These are phyloP conservation scores for Eutolmus rufibarbis DNA, from an alignment of 2,888 invertebrate species.

Conservation along the genomic window DNA sequence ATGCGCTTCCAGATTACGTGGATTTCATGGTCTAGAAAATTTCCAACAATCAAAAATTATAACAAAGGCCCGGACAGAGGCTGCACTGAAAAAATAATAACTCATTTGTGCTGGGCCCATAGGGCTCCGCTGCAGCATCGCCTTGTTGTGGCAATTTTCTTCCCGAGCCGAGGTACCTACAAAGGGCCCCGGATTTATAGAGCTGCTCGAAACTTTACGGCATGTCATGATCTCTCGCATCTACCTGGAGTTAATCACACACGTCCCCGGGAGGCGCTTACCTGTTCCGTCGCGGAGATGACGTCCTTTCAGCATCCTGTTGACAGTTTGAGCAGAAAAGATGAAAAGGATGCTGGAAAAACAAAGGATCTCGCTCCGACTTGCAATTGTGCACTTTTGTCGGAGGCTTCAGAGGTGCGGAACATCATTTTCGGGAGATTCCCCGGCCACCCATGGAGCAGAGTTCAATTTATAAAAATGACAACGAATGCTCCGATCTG, in stretches of 20 bases:
- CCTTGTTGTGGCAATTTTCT: constrained; percentile 17
- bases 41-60: constrained; percentile 27
- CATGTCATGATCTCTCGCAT: constrained; percentile 9
- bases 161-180: not conserved
- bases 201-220: constrained; percentile 31
- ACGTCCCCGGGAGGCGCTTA: not conserved
- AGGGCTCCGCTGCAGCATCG: not conserved
- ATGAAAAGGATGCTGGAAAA: constrained; percentile 24
- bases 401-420: not conserved
- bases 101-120: not conserved
- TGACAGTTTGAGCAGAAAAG: constrained; percentile 32
- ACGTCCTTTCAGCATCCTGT: constrained; percentile 3
- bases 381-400: constrained; percentile 22
- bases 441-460: constrained; percentile 42
- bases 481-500: not conserved
- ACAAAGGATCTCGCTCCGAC: not conserved
- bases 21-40: constrained; percentile 48
- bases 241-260: constrained; percentile 32
- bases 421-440: not conserved
- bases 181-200: constrained; percentile 1
- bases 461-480: constrained; percentile 47
- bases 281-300: not conserved
- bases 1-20: constrained; percentile 46
- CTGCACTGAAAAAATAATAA: constrained; percentile 14
- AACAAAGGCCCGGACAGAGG: not conserved